These are phyloP conservation scores for Myotis lucifugus DNA, from an alignment of 2,113 vertebrate species.

Conservation along the genomic window DNA sequence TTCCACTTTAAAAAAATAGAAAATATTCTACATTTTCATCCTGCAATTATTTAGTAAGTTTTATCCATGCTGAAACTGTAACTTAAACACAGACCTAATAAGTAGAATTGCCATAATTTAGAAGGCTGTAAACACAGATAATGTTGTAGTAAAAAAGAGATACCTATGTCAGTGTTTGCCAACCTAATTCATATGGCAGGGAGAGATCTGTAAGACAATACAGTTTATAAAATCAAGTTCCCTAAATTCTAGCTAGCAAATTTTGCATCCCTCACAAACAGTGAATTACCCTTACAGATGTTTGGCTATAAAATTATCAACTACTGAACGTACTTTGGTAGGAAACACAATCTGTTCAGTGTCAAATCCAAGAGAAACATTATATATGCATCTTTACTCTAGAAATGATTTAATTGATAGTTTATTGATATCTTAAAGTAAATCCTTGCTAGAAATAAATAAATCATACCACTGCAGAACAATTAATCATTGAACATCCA, in stretches of 20 bases:
- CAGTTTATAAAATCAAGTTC: slow-evolving; percentile 65
- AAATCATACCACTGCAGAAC: slow-evolving; percentile 29
- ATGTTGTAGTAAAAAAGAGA: slow-evolving; percentile 43
- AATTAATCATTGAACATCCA: slow-evolving; percentile 54
- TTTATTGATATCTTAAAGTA: slow-evolving; percentile 68
- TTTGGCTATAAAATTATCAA: slow-evolving; percentile 74
- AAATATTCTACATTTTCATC: background rate
- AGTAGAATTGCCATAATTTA: slow-evolving; percentile 56
- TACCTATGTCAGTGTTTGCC: slow-evolving; percentile 46
- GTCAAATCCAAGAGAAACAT: slow-evolving; percentile 23
- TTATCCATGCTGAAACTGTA: slow-evolving; percentile 37
- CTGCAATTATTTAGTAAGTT: slow-evolving; percentile 56
- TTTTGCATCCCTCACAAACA: slow-evolving; percentile 63
- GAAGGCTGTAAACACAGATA: slow-evolving; percentile 47
- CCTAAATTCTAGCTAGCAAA: slow-evolving; percentile 57
- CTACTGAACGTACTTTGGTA: slow-evolving; percentile 64
- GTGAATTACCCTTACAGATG: slow-evolving; percentile 72
- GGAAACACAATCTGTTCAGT: slow-evolving; percentile 72
- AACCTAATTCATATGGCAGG: slow-evolving; percentile 52
- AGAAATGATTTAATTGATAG: slow-evolving; percentile 67
- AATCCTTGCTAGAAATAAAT: slow-evolving; percentile 69
- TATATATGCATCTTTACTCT: slow-evolving; percentile 47
- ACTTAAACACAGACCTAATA: slow-evolving; percentile 51
- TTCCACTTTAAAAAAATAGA: slow-evolving; percentile 43
- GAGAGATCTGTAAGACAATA: slow-evolving; percentile 52